Conservation (phyloP, 1,140 invertebrate species). For the Liolophura sinensis region DNA sequence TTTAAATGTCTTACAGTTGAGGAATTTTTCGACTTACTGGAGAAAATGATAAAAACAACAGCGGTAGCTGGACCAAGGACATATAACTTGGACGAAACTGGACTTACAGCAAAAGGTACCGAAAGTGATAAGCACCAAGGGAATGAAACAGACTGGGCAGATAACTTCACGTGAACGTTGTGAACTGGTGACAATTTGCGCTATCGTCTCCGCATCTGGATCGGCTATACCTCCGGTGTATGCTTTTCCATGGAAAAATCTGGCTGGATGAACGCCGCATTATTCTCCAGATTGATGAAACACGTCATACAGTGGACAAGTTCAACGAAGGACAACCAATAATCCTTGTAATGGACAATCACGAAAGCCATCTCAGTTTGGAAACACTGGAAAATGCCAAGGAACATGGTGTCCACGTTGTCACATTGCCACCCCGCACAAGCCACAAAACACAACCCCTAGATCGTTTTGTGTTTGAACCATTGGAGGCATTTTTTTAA, state of each 20-base stretch:
- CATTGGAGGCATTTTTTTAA: constrained; percentile 23
- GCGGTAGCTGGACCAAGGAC: constrained; percentile 11
- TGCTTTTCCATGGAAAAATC: constrained; percentile 42
- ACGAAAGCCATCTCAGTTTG: constrained; percentile 42
- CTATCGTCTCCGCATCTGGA: constrained; percentile 23
- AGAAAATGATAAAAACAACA: constrained; percentile 14
- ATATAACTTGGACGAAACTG: constrained; percentile 31
- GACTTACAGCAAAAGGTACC: constrained; percentile 21
- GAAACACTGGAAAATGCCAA: constrained; percentile 37
- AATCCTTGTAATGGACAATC: constrained; percentile 59
- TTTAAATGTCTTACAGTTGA: constrained; percentile 54
- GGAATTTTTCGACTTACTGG: constrained; percentile 15
- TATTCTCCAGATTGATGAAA: constrained; percentile 59
- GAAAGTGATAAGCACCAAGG: constrained; percentile 15
- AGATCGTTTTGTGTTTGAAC: constrained; percentile 19
- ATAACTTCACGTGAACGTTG: too few relatives aligned
- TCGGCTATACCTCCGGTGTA: constrained; percentile 43
- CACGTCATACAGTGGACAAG: constrained; percentile 60
- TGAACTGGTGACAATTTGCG: constrained; percentile 17
- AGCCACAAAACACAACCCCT: constrained; percentile 29
- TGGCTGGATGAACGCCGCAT: constrained; percentile 62
- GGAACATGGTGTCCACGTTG: constrained; percentile 50
- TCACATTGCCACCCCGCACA: constrained; percentile 57
- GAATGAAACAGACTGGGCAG: constrained; percentile 21
- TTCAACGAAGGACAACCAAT: too few relatives aligned